phyloP scores from a whole-genome alignment of 1,140 invertebrate species.

The Caerostris extrusa region DNA sequence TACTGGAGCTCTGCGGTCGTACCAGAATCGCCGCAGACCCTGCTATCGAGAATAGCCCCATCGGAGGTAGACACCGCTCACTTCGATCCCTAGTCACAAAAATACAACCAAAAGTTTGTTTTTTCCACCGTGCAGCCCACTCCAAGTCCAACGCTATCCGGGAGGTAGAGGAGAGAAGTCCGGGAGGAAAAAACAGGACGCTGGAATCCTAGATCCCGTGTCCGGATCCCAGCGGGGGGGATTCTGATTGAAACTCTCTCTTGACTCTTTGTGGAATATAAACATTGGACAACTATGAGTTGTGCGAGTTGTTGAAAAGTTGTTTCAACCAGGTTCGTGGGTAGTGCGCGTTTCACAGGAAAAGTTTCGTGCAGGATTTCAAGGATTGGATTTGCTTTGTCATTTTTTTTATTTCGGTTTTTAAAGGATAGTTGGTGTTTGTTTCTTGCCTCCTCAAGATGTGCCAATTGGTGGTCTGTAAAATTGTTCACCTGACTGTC shows the following conservation, averaged over 20 bases:
- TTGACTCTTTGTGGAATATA: slow-evolving; percentile 30
- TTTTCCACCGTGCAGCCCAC: background rate
- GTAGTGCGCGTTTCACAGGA: background rate
- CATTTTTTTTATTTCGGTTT: background rate
- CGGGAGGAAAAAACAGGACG: background rate
- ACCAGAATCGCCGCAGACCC: slow-evolving; percentile 69
- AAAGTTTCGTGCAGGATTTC: background rate
- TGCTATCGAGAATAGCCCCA: slow-evolving; percentile 67
- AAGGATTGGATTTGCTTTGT: slow-evolving; percentile 17
- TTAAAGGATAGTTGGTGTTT: background rate
- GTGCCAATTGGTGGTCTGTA: slow-evolving; percentile 15
- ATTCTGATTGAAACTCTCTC: background rate
- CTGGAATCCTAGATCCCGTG: slow-evolving; percentile 4
- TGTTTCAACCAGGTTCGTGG: slow-evolving; percentile 14
- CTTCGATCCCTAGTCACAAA: slow-evolving; percentile 43
- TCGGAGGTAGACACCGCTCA: slow-evolving; percentile 36
- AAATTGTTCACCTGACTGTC: slow-evolving; percentile 22
- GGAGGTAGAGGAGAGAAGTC: background rate
- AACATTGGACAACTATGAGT: slow-evolving; percentile 24
- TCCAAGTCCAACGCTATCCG: background rate
- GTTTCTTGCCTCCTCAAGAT: slow-evolving; percentile 12
- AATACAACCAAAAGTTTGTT: slow-evolving; percentile 49
- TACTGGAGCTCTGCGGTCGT: slow-evolving; percentile 69
- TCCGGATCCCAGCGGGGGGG: slow-evolving; percentile 15
- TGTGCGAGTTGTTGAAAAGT: slow-evolving; percentile 65